A percentile compares a stretch with the other conserved stretches of the same genome.
Evolutionary conservation across 2,888 invertebrate genomes (phyloP).

Genomic region (Augiades crinisus): DNA sequence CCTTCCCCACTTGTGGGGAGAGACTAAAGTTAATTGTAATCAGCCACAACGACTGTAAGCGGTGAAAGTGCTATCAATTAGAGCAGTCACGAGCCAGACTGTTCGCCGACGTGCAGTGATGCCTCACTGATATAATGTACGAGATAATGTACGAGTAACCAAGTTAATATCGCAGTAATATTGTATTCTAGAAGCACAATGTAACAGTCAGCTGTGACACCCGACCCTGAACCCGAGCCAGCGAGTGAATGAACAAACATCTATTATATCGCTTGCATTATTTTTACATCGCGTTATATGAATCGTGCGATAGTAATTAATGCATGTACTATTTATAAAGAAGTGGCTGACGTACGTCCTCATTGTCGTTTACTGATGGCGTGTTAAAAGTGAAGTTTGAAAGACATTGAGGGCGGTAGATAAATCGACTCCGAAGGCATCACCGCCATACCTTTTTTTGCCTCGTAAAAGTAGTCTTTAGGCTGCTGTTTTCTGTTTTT

Average conservation of each 20-base stretch:
- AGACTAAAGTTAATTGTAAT: too few species aligned
- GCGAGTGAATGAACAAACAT: conserved; percentile 58
- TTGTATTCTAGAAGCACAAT: not conserved
- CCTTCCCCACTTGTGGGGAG: too few species aligned
- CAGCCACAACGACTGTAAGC: not conserved
- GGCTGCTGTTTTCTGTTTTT: too few species aligned
- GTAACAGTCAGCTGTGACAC: conserved; percentile 57
- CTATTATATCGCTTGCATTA: conserved; percentile 46
- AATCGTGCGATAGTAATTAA: too few species aligned
- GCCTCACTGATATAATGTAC: not conserved
- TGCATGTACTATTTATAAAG: too few species aligned
- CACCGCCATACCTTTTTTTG: too few species aligned
- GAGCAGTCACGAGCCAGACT: conserved; percentile 8
- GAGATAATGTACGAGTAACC: not conserved
- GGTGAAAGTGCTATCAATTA: conserved; percentile 5
- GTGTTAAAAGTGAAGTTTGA: too few species aligned
- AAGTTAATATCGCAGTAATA: conserved; percentile 6
- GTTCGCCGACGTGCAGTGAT: conserved; percentile 13
- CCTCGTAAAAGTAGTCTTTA: too few species aligned
- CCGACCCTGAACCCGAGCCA: conserved; percentile 53
- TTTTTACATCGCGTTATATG: conserved; percentile 27
- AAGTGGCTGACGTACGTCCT: too few species aligned
- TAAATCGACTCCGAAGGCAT: too few species aligned
- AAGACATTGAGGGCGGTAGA: too few species aligned
- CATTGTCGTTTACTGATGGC: too few species aligned